Evolutionary conservation across 2,888 invertebrate genomes (phyloP), one percentile per base, ranked within the genome.

Genomic region (Amiota mariae): DNA sequence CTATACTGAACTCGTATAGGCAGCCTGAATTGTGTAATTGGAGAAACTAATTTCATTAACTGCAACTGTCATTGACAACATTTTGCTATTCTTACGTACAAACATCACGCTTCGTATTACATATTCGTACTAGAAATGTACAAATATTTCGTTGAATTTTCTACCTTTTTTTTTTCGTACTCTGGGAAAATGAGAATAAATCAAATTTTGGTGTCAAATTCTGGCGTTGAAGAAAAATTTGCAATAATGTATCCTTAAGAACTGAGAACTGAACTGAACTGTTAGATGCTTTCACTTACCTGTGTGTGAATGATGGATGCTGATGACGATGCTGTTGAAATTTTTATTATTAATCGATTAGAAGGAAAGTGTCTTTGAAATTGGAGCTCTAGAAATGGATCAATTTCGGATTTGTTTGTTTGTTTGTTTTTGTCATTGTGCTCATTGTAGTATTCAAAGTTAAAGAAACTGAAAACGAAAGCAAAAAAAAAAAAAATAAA

Each of bases 331-430:
- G 36, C 4, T 36, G 36, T 4, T 36, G 6, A 36, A 36, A 36
- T 36, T 36, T 36, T 36, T 36, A 2, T 6, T 6, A 36, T 36
- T 36, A 36, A 36, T 36, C 36, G 24, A 24, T 24, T 71, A 79
- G 72, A 76, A 76, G 81, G 72, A 76, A 76, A 76, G 76, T 78
- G 80, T 85, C 80, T 83, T 85, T 85, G 83, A 84, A 85, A 83
- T 81, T 67, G 51, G 85, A 83, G 78, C 80, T 70, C 2, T 4
- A 36, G 4, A 36, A 36, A 36, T 36, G 36, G 36, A 36, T 36
- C 36, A 36, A 36, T 36, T 36, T 36, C 36, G 24, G 1, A 24
- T 1, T 24, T 36, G 8, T 36, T 36, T 36, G 36, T 36, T 36
- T 36, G 36, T 36, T 36, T 36, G 36, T 6, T n/a, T n/a, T n/a